Base-by-base conservation (phyloP, 2,888 invertebrate species). In the Tipula confusa region DNA sequence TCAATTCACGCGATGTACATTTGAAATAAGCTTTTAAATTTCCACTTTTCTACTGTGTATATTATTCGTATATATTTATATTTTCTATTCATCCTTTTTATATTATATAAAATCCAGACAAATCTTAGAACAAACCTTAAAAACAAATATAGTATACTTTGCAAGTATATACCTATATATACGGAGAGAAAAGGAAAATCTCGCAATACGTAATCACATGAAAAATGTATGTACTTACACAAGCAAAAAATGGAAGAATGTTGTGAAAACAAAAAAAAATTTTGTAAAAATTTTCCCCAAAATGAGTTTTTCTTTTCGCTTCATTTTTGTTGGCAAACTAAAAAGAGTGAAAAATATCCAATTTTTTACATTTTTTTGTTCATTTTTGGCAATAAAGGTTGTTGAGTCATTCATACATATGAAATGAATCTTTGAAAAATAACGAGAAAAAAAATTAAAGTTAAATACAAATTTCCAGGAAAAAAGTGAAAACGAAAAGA, bases 381-480 rank as follows among this genome's bases (percentile, higher is more conserved):
- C n/a, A n/a, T 48, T 64, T 64, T 24, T 24, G 64, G 64, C 24
- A 64, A 64, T 64, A 64, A 11, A 64, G 24, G 64, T 64, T 64
- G 64, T 64, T 64, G 64, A 64, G 64, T 64, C 64, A 64, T 64
- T 18, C 64, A 64, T 64, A 64, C 64, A 24, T 64, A 64, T 64
- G 64, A 64, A 24, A 18, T 64, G 64, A 24, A n/a, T n/a, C n/a
- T n/a, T n/a, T n/a, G n/a, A n/a, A n/a, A n/a, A n/a, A n/a, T n/a
- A n/a, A n/a, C n/a, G n/a, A n/a, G n/a, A n/a, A n/a, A n/a, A n/a
- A n/a, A n/a, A n/a, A n/a, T n/a, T n/a, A n/a, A n/a, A n/a, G n/a
- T n/a, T n/a, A n/a, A n/a, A n/a, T n/a, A n/a, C n/a, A n/a, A n/a
- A n/a, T n/a, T n/a, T n/a, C n/a, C n/a, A n/a, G n/a, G n/a, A n/a